These are phyloP conservation scores for Proisotoma minuta DNA, from an alignment of 2,888 invertebrate species.

Conservation along the genomic window DNA sequence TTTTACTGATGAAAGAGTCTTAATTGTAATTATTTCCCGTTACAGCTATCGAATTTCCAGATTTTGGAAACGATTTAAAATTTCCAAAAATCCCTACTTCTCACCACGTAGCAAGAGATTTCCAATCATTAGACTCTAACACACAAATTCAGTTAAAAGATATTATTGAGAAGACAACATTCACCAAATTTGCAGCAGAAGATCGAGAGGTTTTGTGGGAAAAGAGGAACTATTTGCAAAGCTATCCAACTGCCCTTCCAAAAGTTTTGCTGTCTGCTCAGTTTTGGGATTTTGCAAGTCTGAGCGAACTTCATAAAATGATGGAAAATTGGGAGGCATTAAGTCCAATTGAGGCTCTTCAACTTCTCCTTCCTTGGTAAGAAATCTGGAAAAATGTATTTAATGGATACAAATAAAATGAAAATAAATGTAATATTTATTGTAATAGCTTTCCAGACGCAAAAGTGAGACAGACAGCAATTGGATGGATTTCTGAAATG, in stretches of 20 bases:
- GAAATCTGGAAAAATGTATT: conserved; percentile 23
- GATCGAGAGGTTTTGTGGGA: conserved; percentile 74
- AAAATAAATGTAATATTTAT: conserved; percentile 7
- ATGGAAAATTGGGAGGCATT: conserved; percentile 82
- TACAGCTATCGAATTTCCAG: conserved; percentile 56
- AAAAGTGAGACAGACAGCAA: conserved; percentile 77
- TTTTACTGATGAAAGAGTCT: conserved; percentile 4
- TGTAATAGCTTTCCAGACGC: conserved; percentile 85
- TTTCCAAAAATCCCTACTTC: conserved; percentile 59
- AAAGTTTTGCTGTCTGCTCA: conserved; percentile 77
- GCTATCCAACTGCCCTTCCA: conserved; percentile 76
- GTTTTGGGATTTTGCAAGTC: conserved; percentile 84
- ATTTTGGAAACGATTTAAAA: conserved; percentile 64
- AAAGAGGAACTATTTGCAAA: conserved; percentile 81
- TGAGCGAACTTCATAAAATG: conserved; percentile 80
- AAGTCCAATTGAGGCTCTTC: conserved; percentile 81
- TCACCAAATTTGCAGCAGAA: conserved; percentile 55
- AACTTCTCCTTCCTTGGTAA: conserved; percentile 86
- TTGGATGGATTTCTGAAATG: conserved; percentile 72
- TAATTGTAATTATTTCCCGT: conserved; percentile 7
- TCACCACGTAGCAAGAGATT: conserved; percentile 56
- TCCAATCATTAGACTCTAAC: conserved; percentile 74
- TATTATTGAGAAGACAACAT: conserved; percentile 70
- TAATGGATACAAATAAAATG: not conserved
- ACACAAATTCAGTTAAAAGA: conserved; percentile 69